Base-by-base conservation (phyloP, 2,113 vertebrate genomes). In the Periophthalmus modestus region DNA sequence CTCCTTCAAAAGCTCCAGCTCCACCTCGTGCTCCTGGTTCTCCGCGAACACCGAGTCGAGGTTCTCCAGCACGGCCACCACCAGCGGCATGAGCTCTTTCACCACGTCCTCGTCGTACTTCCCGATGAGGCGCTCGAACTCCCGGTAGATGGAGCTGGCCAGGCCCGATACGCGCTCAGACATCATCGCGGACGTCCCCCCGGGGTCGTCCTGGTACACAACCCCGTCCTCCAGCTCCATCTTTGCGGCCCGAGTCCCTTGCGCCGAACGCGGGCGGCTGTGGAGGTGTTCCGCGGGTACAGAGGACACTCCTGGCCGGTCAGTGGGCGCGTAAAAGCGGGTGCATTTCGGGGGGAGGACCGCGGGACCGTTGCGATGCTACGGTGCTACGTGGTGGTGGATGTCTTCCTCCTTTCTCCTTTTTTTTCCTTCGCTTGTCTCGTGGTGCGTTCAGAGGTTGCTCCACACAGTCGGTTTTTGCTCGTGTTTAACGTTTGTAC, bases 31-130 rank as follows among this genome's bases (percentile, higher is more conserved):
- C 87, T 98, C 97, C 93, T 98, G 96, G 92, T 97, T 98, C 90
- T 98, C 96, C 48, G 96, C 95, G 82, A 97, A 95, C 89, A 98
- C 96, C 36, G 96, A 96, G 92, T 98, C 97, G 79, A 98, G 94
- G 92, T 98, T 98, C 91, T 98, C 97, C 88, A 98, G 92, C 83
- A 98, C 96, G 24, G 96, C 96, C 87, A 98, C 97, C 68, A 98
- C 97, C 63, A 98, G 94, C 79, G 97, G 97, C 97, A 98, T 98
- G 86, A 98, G 94, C 89, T 98, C 97, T 86, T 97, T 97, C 80
- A 98, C 96, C 90, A 96, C 97, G 88, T 98, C 97, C 91, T 98
- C 96, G 83, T 98, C 97, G 84, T 98, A 98, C 89, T 96, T 95
- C n/a, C 94, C 94, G 87, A 98, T 98, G 33, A 98, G 94, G 68